Evolutionary conservation across 2,888 invertebrate genomes (phyloP).

Genomic region (Apamea epomidion): DNA sequence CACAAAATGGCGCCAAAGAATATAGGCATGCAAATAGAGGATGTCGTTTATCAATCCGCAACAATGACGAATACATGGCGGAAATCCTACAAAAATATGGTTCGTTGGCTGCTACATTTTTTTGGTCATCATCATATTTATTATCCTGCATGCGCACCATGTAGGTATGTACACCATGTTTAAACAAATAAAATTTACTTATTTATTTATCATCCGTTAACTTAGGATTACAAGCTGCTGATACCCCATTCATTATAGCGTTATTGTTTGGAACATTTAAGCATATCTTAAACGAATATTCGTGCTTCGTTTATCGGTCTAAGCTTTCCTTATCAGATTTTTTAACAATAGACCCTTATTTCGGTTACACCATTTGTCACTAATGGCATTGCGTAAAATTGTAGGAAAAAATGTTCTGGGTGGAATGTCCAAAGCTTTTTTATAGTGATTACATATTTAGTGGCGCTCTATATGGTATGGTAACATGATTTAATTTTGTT

Average conservation of each 20-base stretch:
- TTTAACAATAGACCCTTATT: constrained; percentile 62
- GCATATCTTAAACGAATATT: constrained; percentile 66
- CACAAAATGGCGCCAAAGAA: constrained; percentile 14
- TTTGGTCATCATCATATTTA: constrained; percentile 4
- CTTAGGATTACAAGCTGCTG: constrained; percentile 38
- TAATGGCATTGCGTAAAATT: constrained; percentile 64
- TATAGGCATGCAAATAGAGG: constrained; percentile 30
- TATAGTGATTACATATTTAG: constrained; percentile 46
- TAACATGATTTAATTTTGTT: constrained; percentile 47
- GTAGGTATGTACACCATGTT: too few species aligned
- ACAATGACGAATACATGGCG: constrained; percentile 22
- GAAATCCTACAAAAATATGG: constrained; percentile 43
- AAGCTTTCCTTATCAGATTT: constrained; percentile 63
- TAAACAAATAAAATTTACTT: too few species aligned
- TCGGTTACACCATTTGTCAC: constrained; percentile 58
- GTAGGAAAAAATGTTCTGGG: constrained; percentile 48
- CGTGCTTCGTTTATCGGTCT: constrained; percentile 57
- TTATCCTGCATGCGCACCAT: too few species aligned
- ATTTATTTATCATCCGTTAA: background rate
- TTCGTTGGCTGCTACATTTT: background rate
- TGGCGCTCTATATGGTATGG: constrained; percentile 32
- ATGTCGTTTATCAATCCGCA: constrained; percentile 37
- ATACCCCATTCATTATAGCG: constrained; percentile 53
- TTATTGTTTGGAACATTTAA: constrained; percentile 61
- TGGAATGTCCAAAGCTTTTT: constrained; percentile 47